phyloP scores from a whole-genome alignment of 2,113 vertebrate species.

The Sterna hirundo region DNA sequence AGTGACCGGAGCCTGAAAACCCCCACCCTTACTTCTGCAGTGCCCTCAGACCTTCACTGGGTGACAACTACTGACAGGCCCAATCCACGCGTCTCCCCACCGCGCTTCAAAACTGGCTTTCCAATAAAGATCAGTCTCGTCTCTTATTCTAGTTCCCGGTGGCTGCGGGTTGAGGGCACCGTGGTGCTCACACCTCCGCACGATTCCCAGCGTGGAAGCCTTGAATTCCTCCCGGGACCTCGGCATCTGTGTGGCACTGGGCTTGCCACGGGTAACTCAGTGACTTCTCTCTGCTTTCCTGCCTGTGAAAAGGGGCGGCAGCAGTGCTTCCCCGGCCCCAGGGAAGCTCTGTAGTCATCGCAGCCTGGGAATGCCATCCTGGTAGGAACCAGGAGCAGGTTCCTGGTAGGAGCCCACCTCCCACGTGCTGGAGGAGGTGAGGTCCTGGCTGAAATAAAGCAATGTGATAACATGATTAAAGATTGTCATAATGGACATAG shows the following conservation, averaged over 20 bases:
- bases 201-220: not conserved
- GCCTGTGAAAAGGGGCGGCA: not conserved
- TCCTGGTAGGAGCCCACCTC: not conserved
- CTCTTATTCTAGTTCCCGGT: not conserved
- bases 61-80: not conserved
- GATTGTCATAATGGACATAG: rapidly evolving
- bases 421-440: not conserved
- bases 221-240: not conserved
- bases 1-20: not conserved
- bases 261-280: not conserved
- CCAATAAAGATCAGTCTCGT: not conserved
- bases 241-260: rapidly evolving
- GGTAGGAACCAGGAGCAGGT: not conserved
- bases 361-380: not conserved
- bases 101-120: not conserved
- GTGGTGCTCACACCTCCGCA: not conserved
- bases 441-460: not conserved
- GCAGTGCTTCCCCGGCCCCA: not conserved
- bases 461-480: not conserved
- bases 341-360: not conserved
- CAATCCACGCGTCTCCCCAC: too few relatives aligned
- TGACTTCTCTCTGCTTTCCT: not conserved
- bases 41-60: not conserved
- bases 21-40: not conserved
- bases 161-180: not conserved